Conservation (phyloP, 2,888 invertebrate genomes). For the Cenopis cana region DNA sequence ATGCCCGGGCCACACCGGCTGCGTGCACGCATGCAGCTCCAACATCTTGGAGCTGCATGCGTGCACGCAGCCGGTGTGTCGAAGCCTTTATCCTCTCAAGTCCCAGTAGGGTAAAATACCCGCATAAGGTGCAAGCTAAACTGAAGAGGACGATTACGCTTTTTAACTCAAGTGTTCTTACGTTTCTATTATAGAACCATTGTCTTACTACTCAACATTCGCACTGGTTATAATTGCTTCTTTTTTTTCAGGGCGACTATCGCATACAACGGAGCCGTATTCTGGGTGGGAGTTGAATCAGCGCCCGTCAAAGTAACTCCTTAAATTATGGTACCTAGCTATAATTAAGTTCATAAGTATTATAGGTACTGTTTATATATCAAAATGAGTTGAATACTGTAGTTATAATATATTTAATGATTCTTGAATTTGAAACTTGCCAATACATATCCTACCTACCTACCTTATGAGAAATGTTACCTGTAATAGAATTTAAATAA, state of each 20-base stretch:
- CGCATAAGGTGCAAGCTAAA: too few species aligned
- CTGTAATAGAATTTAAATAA: neutral
- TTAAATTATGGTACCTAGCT: conserved; percentile 44
- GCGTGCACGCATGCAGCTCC: too few species aligned
- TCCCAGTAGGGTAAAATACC: too few species aligned
- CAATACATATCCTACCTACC: too few species aligned
- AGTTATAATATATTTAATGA: neutral
- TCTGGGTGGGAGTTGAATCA: conserved; percentile 89
- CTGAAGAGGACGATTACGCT: too few species aligned
- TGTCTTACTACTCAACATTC: too few species aligned
- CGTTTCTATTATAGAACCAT: too few species aligned
- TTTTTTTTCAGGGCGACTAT: conserved; percentile 87
- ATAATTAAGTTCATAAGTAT: conserved; percentile 30
- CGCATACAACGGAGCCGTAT: conserved; percentile 88
- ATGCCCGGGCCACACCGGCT: too few species aligned
- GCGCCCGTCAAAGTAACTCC: conserved; percentile 84
- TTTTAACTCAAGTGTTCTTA: too few species aligned
- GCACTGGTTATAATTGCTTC: conserved; percentile 41
- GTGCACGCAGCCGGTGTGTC: too few species aligned
- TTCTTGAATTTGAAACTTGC: neutral
- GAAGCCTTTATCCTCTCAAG: too few species aligned
- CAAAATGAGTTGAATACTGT: conserved; percentile 2
- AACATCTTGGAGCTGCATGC: too few species aligned
- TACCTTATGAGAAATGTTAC: conserved; percentile 6
- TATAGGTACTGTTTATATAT: neutral